These are phyloP conservation scores for Caenorhabditis inopinata DNA, from an alignment of 1,140 invertebrate species.

Conservation along the genomic window DNA sequence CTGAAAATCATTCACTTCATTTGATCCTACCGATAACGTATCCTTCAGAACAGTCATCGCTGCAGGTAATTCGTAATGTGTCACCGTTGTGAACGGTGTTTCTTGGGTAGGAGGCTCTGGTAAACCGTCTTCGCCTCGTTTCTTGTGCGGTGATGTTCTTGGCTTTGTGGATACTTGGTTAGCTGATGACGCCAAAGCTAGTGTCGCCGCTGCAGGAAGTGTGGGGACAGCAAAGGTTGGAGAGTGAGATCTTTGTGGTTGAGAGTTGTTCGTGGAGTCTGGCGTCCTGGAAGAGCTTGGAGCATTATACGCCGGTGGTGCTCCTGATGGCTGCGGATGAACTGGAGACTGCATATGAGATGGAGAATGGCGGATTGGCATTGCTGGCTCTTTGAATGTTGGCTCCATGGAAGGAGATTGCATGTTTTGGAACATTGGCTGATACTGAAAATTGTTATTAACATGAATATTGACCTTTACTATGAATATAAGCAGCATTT, in stretches of 20 bases:
- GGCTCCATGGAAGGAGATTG: neutral
- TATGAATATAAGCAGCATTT: too few species aligned
- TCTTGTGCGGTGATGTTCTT: slow-evolving; percentile 7
- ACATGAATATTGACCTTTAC: neutral
- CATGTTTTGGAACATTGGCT: neutral
- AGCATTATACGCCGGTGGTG: neutral
- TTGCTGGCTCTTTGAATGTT: slow-evolving; percentile 4
- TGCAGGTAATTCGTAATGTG: neutral
- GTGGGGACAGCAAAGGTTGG: neutral
- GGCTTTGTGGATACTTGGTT: neutral
- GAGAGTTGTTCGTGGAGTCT: neutral
- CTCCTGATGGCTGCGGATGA: neutral
- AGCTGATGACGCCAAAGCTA: neutral
- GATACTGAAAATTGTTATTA: neutral
- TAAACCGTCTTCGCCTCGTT: neutral
- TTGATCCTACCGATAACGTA: neutral
- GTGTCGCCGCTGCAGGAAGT: neutral
- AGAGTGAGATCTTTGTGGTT: neutral
- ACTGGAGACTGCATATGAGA: neutral
- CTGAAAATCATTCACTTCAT: neutral
- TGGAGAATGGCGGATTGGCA: neutral
- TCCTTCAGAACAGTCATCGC: neutral
- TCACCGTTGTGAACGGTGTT: neutral
- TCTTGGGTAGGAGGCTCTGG: neutral
- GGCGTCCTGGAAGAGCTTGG: neutral